Percentiles rank a stretch among this genome's conserved stretches.
phyloP scores from a whole-genome alignment of 2,888 invertebrate genomes.

The Luffia ferchaultella region DNA sequence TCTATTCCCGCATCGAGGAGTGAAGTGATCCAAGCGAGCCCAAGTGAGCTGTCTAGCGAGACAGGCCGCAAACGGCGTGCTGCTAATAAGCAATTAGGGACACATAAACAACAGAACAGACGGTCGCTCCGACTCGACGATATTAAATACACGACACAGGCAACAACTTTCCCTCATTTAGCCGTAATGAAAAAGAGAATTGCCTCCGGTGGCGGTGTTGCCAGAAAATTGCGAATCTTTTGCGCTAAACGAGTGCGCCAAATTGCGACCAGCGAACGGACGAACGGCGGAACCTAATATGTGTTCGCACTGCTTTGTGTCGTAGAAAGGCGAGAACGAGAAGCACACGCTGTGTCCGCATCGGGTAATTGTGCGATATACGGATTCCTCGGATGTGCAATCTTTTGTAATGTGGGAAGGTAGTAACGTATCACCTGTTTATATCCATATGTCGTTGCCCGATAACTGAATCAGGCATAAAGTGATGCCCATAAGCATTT shows the following conservation, averaged over 20 bases:
- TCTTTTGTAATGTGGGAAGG: background rate
- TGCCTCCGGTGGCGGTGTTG: constrained; percentile 19
- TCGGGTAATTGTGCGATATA: background rate
- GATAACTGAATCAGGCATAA: no score
- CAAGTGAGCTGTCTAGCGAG: background rate
- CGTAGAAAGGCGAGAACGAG: background rate
- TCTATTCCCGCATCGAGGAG: background rate
- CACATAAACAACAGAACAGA: background rate
- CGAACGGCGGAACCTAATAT: background rate
- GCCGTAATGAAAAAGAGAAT: constrained; percentile 35
- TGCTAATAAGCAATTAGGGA: background rate
- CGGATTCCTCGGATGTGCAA: background rate
- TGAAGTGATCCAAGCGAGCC: background rate
- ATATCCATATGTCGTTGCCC: no score
- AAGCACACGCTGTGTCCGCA: background rate
- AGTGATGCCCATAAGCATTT: no score
- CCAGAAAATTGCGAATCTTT: constrained; percentile 28
- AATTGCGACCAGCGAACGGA: background rate
- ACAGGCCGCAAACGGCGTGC: background rate
- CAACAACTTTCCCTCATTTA: constrained; percentile 1
- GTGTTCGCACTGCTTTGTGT: background rate
- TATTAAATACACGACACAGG: background rate
- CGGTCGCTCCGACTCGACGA: background rate
- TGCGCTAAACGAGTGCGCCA: constrained; percentile 7
- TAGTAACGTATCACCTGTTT: no score